Conservation (phyloP, 1,140 invertebrate species). For the Cydia pomonella region DNA sequence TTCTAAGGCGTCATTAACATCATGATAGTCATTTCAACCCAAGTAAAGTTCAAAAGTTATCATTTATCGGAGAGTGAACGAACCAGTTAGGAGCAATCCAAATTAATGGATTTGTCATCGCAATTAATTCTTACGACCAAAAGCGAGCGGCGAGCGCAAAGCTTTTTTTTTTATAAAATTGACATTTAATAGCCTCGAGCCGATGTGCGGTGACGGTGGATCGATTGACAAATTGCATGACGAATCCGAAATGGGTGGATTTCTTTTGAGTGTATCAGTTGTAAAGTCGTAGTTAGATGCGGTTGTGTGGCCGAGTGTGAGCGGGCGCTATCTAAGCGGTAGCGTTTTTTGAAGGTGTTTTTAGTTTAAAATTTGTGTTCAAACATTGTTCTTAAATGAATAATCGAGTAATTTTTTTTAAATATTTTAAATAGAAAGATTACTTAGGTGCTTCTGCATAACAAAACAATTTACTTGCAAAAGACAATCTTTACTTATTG, state of each 20-base stretch:
- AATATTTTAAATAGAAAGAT: no score
- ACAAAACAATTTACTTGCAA: no score
- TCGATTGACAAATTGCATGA: conserved; percentile 79
- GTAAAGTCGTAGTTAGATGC: conserved; percentile 58
- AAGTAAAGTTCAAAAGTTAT: conserved; percentile 40
- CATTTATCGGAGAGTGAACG: conserved; percentile 38
- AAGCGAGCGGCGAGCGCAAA: conserved; percentile 70
- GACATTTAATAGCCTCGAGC: conserved; percentile 70
- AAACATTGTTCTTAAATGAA: no score
- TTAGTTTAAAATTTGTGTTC: background rate
- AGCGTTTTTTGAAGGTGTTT: background rate
- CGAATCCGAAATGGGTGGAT: conserved; percentile 78
- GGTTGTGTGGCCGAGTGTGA: background rate
- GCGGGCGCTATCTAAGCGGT: conserved; percentile 1
- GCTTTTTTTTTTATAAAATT: conserved; percentile 68
- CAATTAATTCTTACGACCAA: conserved; percentile 78
- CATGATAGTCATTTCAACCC: background rate
- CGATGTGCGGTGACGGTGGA: conserved; percentile 69
- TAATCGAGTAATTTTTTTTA: no score
- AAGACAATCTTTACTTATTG: no score
- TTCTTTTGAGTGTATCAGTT: conserved; percentile 72
- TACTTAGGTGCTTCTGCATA: no score
- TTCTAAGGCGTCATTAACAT: background rate
- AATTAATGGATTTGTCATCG: conserved; percentile 79
- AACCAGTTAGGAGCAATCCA: conserved; percentile 72